These are phyloP conservation scores for Drosophila watanabei DNA, from an alignment of 1,140 invertebrate genomes.

Conservation along the genomic window DNA sequence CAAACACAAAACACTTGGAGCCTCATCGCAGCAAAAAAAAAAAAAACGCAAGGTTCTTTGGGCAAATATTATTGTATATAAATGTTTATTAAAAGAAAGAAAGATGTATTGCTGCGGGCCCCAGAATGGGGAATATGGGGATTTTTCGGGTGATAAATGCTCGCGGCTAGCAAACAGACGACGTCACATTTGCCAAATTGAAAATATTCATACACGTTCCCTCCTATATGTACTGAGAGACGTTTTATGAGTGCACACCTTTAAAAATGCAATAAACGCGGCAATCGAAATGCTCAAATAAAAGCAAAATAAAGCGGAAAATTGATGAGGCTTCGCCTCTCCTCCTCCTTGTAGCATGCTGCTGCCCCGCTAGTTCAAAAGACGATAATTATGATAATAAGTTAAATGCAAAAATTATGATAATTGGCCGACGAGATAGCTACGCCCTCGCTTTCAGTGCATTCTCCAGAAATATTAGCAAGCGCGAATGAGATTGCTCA, in stretches of 20 bases:
- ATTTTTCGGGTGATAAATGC: conserved; percentile 38
- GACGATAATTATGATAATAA: conserved; percentile 78
- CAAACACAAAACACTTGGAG: conserved; percentile 60
- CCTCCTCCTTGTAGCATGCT: neutral
- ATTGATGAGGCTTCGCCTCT: conserved; percentile 36
- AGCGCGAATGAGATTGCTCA: conserved; percentile 63
- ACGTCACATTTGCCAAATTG: conserved; percentile 57
- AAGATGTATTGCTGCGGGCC: conserved; percentile 2
- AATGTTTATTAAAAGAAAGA: conserved; percentile 54
- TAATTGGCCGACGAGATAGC: conserved; percentile 60
- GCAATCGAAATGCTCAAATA: conserved; percentile 8
- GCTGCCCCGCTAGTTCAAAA: conserved; percentile 19
- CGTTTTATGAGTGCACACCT: conserved; percentile 27
- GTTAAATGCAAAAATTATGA: conserved; percentile 75
- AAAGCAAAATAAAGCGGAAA: conserved; percentile 18
- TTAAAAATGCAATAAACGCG: conserved; percentile 50
- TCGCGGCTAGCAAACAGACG: conserved; percentile 40
- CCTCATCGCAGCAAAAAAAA: conserved; percentile 44
- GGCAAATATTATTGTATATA: conserved; percentile 60
- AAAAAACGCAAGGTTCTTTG: conserved; percentile 68
- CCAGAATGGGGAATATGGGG: conserved; percentile 2
- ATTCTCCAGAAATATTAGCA: conserved; percentile 23
- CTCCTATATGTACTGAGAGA: conserved; percentile 9
- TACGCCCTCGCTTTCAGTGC: conserved; percentile 17
- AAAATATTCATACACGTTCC: conserved; percentile 31